Evolutionary conservation across 2,113 vertebrate genomes (phyloP), one percentile per base, ranked within the genome.

Genomic region (Hucho hucho): DNA sequence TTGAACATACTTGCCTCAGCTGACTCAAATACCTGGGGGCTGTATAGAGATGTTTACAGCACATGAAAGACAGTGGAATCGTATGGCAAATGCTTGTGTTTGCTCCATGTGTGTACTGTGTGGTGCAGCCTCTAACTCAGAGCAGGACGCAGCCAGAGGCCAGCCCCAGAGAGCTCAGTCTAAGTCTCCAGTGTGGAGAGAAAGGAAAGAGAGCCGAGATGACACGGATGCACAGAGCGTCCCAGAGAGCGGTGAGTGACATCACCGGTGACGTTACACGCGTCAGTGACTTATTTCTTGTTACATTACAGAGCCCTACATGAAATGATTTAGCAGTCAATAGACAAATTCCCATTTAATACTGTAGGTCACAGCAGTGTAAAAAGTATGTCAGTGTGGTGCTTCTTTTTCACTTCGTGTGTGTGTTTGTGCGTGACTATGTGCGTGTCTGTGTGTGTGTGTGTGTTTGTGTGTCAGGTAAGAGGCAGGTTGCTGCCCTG

Each of bases 401-500:
- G 70, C 47, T 22, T 73, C 25, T 64, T 18, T 70, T 4, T 46
- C n/a, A 63, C 22, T 66, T 16, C 13, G 32, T 26, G 63, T 64
- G 74, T 70, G 74, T 76, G 70, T 66, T 22, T 59, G n/a, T 74
- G 37, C 73, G 6, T 72, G 32, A 79, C 18, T 70, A n/a, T 61
- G 58, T 61, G 64, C 14, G 13, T 22, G 6, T 68, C 12, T 66
- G 66, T 47, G 22, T 28, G 7, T 56, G 14, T 49, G 4, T 53
- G 37, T 49, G 4, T 70, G 43, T 70, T 11, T 70, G 49, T 78
- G 64, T 87, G 87, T 59, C 92, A 98, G 97, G 90, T 82, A 95
- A 94, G 92, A 95, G 97, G 72, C 96, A 98, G 86, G 93, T 93
- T 26, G 95, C 96, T 0, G 96, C 97, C 49, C 90, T 98, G 87